Evolutionary conservation across 2,888 invertebrate genomes (phyloP).

Genomic region (Pyrocoelia pectoralis): DNA sequence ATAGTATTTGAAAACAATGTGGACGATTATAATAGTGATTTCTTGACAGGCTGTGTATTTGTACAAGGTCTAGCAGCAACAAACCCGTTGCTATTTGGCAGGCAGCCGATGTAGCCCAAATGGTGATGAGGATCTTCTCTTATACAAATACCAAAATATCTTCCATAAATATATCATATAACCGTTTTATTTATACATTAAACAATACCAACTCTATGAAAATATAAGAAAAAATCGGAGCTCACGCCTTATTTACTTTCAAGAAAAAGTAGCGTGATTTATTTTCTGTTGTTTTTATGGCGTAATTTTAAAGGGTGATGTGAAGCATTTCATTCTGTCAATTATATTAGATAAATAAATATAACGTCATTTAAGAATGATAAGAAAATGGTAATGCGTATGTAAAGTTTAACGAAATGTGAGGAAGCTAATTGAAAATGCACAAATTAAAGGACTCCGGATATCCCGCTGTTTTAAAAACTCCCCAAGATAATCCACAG

Average conservation of each 20-base stretch:
- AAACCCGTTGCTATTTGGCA: constrained; percentile 48
- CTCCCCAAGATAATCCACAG: constrained; percentile 31
- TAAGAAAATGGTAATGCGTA: neutral
- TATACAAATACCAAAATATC: constrained; percentile 46
- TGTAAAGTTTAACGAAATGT: constrained; percentile 10
- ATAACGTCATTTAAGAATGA: neutral
- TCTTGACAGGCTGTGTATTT: constrained; percentile 55
- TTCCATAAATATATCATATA: constrained; percentile 46
- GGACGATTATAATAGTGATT: constrained; percentile 46
- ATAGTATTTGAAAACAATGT: constrained; percentile 34
- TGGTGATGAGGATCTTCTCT: constrained; percentile 39
- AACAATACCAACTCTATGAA: constrained; percentile 40
- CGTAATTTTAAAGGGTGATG: neutral
- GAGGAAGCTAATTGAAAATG: constrained; percentile 24
- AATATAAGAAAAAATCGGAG: constrained; percentile 21
- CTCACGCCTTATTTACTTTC: neutral
- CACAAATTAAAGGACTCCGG: constrained; percentile 31
- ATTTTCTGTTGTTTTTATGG: neutral
- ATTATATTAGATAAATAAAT: constrained; percentile 3
- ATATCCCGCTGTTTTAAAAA: constrained; percentile 34
- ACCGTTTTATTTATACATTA: constrained; percentile 46
- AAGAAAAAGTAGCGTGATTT: neutral
- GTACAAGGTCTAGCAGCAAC: constrained; percentile 51
- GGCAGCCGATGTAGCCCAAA: constrained; percentile 45
- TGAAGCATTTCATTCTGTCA: constrained; percentile 1